Percentiles rank a stretch among this genome's conserved stretches.
These are phyloP conservation scores for Ormyrus rosae DNA, from an alignment of 2,888 invertebrate genomes.

Conservation along the genomic window DNA sequence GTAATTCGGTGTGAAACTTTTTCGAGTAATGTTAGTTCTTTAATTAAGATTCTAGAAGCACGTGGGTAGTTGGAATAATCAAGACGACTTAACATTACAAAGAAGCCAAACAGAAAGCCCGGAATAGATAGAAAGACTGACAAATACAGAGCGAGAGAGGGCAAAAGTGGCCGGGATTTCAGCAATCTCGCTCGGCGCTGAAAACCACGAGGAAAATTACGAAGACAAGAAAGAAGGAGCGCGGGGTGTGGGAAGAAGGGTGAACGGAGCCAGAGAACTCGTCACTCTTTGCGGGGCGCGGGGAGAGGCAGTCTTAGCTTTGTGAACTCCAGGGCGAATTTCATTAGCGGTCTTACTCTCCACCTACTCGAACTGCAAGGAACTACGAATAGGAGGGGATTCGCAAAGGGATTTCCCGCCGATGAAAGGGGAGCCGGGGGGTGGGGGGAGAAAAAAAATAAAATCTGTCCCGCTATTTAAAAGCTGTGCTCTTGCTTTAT, in stretches of 20 bases:
- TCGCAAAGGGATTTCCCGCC: constrained; percentile 20
- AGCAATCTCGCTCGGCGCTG: constrained; percentile 14
- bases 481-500: not conserved
- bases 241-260: not conserved
- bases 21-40: too few relatives aligned
- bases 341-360: constrained; percentile 49
- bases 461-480: constrained; percentile 37
- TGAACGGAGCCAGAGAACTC: not conserved
- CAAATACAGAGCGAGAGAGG: not conserved
- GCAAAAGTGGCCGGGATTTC: constrained; percentile 10
- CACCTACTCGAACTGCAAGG: constrained; percentile 34
- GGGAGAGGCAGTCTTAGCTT: constrained; percentile 37
- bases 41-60: too few relatives aligned
- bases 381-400: not conserved
- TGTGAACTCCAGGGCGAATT: constrained; percentile 47
- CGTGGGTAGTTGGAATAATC: not conserved
- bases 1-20: too few relatives aligned
- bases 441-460: constrained; percentile 16
- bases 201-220: constrained; percentile 36
- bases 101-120: constrained; percentile 9
- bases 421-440: not conserved
- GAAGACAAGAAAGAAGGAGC: constrained; percentile 25
- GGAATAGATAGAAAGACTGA: not conserved
- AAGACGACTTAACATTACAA: constrained; percentile 2
- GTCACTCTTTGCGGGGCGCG: not conserved